Evolutionary conservation across 2,113 vertebrate genomes (phyloP).

Genomic region (Takifugu flavidus): DNA sequence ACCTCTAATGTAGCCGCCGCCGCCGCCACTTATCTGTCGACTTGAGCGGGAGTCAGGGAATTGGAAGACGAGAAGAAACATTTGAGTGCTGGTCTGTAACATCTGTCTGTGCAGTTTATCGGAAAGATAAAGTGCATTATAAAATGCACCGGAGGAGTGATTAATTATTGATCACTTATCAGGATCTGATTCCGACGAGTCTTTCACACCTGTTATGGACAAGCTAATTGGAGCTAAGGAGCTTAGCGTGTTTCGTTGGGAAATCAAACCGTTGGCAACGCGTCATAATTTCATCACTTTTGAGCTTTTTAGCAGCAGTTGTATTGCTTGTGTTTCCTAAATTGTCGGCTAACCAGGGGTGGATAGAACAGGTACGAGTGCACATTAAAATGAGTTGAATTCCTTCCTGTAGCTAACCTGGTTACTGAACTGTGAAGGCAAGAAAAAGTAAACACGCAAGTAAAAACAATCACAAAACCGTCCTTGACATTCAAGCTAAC

Average conservation of each 20-base stretch:
- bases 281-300: too few relatives aligned
- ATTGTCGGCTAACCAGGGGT: too few relatives aligned
- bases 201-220: slow-evolving; percentile 11
- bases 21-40: slow-evolving; percentile 46
- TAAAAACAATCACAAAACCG: too few relatives aligned
- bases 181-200: slow-evolving; percentile 22
- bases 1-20: slow-evolving; percentile 43
- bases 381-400: too few relatives aligned
- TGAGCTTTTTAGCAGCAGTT: too few relatives aligned
- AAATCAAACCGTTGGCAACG: too few relatives aligned
- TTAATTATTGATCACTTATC: slow-evolving; percentile 13
- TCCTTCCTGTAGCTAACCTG: too few relatives aligned
- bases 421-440: too few relatives aligned
- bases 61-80: slow-evolving; percentile 16
- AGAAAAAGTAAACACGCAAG: too few relatives aligned
- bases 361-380: too few relatives aligned
- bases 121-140: slow-evolving; percentile 25
- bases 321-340: too few relatives aligned
- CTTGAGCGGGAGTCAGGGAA: slow-evolving; percentile 31
- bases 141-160: slow-evolving; percentile 26
- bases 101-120: slow-evolving; percentile 1
- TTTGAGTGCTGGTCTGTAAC: neutral
- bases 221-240: slow-evolving; percentile 20
- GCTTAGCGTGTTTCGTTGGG: too few relatives aligned
- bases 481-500: neutral